phyloP scores from a whole-genome alignment of 2,888 invertebrate species.

The Crematogaster levior region DNA sequence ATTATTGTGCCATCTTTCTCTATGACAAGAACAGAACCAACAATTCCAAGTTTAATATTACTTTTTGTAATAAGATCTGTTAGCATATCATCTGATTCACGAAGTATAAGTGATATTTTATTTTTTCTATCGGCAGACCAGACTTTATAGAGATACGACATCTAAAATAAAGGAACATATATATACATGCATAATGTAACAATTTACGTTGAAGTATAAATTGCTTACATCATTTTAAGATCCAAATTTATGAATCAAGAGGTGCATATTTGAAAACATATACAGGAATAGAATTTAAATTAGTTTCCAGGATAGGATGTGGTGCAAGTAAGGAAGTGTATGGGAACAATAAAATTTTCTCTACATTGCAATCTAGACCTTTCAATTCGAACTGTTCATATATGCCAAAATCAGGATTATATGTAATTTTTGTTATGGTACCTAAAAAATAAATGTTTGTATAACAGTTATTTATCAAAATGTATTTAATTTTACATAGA shows the following conservation, averaged over 20 bases:
- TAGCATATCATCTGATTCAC: slow-evolving; percentile 19
- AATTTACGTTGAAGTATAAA: no score
- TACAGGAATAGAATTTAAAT: no score
- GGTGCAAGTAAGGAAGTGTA: background rate
- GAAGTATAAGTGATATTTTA: background rate
- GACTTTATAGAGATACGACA: slow-evolving; percentile 21
- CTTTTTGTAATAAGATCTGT: slow-evolving; percentile 12
- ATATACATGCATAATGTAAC: no score
- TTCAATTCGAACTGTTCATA: slow-evolving; percentile 10
- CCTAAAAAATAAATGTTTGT: slow-evolving; percentile 10
- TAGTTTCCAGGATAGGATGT: slow-evolving; percentile 23
- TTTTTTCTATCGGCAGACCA: slow-evolving; percentile 25
- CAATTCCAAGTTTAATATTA: slow-evolving; percentile 20
- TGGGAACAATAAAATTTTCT: background rate
- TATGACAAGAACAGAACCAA: slow-evolving; percentile 10
- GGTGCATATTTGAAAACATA: no score
- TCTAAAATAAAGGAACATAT: background rate
- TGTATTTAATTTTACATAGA: slow-evolving; percentile 16
- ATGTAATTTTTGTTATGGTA: background rate
- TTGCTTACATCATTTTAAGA: background rate
- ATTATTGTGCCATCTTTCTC: slow-evolving; percentile 26
- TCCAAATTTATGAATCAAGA: background rate
- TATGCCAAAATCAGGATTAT: no score
- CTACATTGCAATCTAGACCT: background rate
- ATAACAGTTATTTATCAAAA: slow-evolving; percentile 7